Conservation (phyloP, 2,113 vertebrate genomes). For the Lepisosteus osseus region DNA sequence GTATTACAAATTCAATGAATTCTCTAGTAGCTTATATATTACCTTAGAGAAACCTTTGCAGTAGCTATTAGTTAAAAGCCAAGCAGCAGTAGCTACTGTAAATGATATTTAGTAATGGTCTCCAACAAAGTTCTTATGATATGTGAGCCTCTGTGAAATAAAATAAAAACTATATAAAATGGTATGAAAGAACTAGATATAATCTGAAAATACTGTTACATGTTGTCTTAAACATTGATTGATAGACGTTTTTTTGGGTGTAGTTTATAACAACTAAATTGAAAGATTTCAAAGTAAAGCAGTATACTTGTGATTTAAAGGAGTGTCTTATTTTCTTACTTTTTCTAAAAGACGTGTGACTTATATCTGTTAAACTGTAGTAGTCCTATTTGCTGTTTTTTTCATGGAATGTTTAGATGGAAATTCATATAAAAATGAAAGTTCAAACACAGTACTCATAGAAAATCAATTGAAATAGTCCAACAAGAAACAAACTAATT, state of each 20-base stretch:
- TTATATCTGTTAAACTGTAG: no score
- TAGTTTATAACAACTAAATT: no score
- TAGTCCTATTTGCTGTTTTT: no score
- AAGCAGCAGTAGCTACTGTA: conserved; percentile 24
- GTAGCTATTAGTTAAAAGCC: conserved; percentile 41
- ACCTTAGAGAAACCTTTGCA: conserved; percentile 51
- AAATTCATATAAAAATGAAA: no score
- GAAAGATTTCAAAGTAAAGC: no score
- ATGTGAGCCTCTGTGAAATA: conserved; percentile 31
- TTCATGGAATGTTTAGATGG: no score
- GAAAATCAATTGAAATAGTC: no score
- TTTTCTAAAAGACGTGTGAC: no score
- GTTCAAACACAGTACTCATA: no score
- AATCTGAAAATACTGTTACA: conserved; percentile 61
- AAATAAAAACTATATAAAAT: conserved; percentile 56
- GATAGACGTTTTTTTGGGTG: conserved; percentile 24
- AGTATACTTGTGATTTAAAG: no score
- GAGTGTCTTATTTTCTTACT: no score
- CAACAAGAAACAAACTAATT: no score
- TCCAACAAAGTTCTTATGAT: conserved; percentile 45
- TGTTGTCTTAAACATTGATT: conserved; percentile 56
- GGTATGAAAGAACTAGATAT: conserved; percentile 65
- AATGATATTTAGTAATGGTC: conserved; percentile 43
- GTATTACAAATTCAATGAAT: conserved; percentile 63
- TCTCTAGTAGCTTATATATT: conserved; percentile 50